Conservation (phyloP, 2,113 vertebrate genomes). For the Morone chrysops region DNA sequence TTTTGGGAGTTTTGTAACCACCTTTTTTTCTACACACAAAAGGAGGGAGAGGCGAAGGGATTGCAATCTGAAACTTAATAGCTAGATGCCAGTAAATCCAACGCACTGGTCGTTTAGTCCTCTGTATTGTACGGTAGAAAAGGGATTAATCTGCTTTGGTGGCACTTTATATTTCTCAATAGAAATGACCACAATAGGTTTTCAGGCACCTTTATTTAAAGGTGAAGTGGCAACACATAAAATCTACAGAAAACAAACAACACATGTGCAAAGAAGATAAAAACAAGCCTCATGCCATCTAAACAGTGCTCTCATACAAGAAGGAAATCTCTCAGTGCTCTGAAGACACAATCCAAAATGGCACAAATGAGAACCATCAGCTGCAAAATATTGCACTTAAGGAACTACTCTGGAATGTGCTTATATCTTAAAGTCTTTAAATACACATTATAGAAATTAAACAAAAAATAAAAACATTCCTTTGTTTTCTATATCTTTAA, state of each 20-base stretch:
- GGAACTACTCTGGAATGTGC: slow-evolving; percentile 78
- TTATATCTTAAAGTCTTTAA: slow-evolving; percentile 67
- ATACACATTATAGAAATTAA: slow-evolving; percentile 67
- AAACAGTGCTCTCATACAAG: slow-evolving; percentile 80
- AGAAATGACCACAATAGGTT: slow-evolving; percentile 36
- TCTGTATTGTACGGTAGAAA: neutral
- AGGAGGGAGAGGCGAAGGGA: too few species aligned
- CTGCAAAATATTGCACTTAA: slow-evolving; percentile 87
- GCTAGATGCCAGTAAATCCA: too few species aligned
- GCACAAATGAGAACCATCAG: slow-evolving; percentile 72
- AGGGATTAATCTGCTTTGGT: neutral
- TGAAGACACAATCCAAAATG: slow-evolving; percentile 72
- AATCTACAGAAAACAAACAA: slow-evolving; percentile 79
- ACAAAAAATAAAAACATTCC: slow-evolving; percentile 56
- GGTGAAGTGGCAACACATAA: slow-evolving; percentile 87
- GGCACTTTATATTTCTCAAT: neutral
- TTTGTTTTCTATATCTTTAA: slow-evolving; percentile 62
- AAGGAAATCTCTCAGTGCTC: slow-evolving; percentile 81
- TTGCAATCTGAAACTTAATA: too few species aligned
- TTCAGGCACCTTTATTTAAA: slow-evolving; percentile 89
- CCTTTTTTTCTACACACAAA: too few species aligned
- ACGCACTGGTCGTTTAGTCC: too few species aligned
- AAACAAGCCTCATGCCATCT: slow-evolving; percentile 79
- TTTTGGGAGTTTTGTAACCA: too few species aligned
- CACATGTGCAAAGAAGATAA: slow-evolving; percentile 82